Percentiles rank a stretch among this genome's conserved stretches.
Evolutionary conservation across 2,888 invertebrate species (phyloP).

Genomic region (Dryomyza anilis): DNA sequence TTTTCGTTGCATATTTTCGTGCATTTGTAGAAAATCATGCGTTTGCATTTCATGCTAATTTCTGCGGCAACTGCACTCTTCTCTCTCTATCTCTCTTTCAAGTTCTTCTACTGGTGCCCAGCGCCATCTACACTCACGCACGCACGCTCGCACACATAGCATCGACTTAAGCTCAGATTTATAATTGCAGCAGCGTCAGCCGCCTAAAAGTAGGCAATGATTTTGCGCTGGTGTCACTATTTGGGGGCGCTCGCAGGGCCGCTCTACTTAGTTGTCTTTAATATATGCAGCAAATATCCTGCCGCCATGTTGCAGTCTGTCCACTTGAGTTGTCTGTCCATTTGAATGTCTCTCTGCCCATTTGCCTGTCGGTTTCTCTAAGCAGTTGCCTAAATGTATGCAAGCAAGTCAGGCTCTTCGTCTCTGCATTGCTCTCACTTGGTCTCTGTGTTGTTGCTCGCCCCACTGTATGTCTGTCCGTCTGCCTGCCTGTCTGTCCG

Average conservation of each 20-base stretch:
- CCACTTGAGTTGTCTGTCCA: neutral
- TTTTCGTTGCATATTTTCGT: constrained; percentile 24
- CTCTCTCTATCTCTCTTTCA: neutral
- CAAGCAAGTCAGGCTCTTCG: constrained; percentile 1
- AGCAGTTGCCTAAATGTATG: constrained; percentile 20
- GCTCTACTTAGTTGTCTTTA: neutral
- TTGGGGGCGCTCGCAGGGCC: too few relatives aligned
- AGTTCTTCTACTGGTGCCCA: too few relatives aligned
- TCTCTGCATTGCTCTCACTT: neutral
- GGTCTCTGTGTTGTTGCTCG: constrained; percentile 13
- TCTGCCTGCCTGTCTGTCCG: constrained; percentile 3
- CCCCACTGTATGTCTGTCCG: constrained; percentile 1
- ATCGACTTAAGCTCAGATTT: constrained; percentile 19
- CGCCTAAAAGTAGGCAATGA: constrained; percentile 21
- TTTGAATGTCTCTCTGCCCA: neutral
- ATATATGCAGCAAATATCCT: constrained; percentile 14
- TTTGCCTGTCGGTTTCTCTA: neutral
- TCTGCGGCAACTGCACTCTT: constrained; percentile 10
- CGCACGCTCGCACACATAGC: too few relatives aligned
- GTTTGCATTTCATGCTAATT: constrained; percentile 36
- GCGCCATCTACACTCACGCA: too few relatives aligned
- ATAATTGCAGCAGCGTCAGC: constrained; percentile 16
- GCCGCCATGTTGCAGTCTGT: neutral
- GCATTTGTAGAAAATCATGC: constrained; percentile 31
- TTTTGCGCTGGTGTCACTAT: constrained; percentile 19